phyloP scores from a whole-genome alignment of 2,888 invertebrate species.

The Pseudeuparius sepicola region DNA sequence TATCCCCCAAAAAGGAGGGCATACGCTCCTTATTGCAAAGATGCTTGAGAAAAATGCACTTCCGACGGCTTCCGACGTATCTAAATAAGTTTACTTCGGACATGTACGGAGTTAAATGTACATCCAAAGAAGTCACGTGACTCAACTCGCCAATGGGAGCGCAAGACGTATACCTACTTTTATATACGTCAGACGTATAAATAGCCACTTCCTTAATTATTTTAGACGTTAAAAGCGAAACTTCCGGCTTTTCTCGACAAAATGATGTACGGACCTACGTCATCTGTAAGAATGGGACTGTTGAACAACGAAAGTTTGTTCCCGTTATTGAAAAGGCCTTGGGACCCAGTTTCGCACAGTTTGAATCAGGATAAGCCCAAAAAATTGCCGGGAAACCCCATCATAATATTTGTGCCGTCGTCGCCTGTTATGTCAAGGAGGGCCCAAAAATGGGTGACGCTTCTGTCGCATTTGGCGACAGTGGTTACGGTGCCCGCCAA shows the following conservation, averaged over 20 bases:
- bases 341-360: slow-evolving; percentile 60
- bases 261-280: slow-evolving; percentile 51
- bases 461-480: slow-evolving; percentile 57
- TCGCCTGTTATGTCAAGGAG: slow-evolving; percentile 45
- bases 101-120: no score
- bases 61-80: no score
- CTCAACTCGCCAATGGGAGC: no score
- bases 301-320: slow-evolving; percentile 53
- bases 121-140: no score
- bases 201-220: no score
- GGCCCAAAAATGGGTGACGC: slow-evolving; percentile 59
- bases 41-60: no score
- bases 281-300: slow-evolving; percentile 40
- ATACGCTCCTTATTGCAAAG: no score
- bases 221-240: slow-evolving; percentile 51
- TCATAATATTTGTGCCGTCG: slow-evolving; percentile 54
- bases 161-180: no score
- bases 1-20: no score
- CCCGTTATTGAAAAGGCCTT: slow-evolving; percentile 55
- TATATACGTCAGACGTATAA: no score
- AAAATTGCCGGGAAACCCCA: slow-evolving; percentile 59
- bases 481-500: slow-evolving; percentile 53
- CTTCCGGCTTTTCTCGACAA: slow-evolving; percentile 63
- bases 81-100: no score
- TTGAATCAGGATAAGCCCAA: slow-evolving; percentile 54